Evolutionary conservation across 2,888 invertebrate species (phyloP), one percentile per base, ranked within the genome.

Genomic region (Machimus rusticus): DNA sequence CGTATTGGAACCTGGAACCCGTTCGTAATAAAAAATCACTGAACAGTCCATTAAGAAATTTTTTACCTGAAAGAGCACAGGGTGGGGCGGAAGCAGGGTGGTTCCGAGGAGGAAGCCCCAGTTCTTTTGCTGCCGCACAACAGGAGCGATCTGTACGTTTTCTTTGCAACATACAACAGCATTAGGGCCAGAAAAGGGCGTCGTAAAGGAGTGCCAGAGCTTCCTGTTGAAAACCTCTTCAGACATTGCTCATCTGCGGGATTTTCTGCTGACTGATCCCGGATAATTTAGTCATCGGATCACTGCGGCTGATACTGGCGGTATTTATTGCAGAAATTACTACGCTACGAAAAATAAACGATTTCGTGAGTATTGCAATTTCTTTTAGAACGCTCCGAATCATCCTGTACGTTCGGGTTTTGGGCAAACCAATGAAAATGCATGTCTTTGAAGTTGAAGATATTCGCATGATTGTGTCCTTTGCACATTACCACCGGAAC

Each of bases 1-100:
- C 57, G 34, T 37, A 82, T 57, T 82, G 57, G 82, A 66, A 46
- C 57, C 37, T 82, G 57, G 66, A 82, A 82, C 57, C 82, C 66
- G 37, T 57, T 57, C 82, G 37, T 89, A 90, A 90, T 90, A 90
- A 90, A 90, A 34, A 90, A 90, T 90, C 66, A 57, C 57, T 90
- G 90, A 90, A 90, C 89, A 89, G 90, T 90, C 90, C 90, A 91
- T 90, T 91, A 90, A 90, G 90, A 90, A 90, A 90, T 90, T 90
- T 89, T 89, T 89, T 90, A 90, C 90, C 90, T 90, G 90, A 90
- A 90, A 89, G 90, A 90, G 90, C 90, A 89, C 51, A 55, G 55
- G 51, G 51, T 31, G 55, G 31, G 55, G 39, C 57, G 55, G 57
- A 12, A 66, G 34, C 31, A 37, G 31, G 31, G n/a, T 57, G 34